Evolutionary conservation across 2,113 vertebrate genomes (phyloP).

Genomic region (human): DNA sequence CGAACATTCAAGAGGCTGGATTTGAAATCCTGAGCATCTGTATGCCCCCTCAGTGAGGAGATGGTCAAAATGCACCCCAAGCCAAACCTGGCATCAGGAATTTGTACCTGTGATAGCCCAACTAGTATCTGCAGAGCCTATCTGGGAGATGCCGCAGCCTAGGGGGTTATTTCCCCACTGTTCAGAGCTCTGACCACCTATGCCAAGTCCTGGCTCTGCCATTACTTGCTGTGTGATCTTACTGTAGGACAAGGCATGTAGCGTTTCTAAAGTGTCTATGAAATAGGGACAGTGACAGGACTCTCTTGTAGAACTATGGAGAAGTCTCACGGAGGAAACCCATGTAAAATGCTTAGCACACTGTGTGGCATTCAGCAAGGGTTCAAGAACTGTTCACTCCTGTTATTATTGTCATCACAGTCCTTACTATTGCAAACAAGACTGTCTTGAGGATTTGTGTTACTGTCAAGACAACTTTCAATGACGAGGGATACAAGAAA

Average conservation of each 20-base stretch:
- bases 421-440: not conserved
- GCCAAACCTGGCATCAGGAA: not conserved
- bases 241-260: not conserved
- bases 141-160: not conserved
- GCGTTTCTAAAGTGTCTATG: not conserved
- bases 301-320: not conserved
- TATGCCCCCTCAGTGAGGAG: not conserved
- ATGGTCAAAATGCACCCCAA: not conserved
- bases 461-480: not conserved
- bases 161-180: too few species aligned
- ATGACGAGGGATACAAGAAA: slow-evolving; percentile 6
- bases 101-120: not conserved
- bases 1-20: not conserved
- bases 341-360: not conserved
- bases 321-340: not conserved
- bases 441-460: not conserved
- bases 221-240: not conserved
- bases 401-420: not conserved
- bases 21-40: not conserved
- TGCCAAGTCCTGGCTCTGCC: not conserved
- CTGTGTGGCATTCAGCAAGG: not conserved
- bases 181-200: not conserved
- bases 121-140: not conserved
- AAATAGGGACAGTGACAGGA: not conserved
- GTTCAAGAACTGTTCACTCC: not conserved